Evolutionary conservation across 2,113 vertebrate genomes (phyloP), one percentile per base, ranked within the genome.

Genomic region (Thalassoma bifasciatum): DNA sequence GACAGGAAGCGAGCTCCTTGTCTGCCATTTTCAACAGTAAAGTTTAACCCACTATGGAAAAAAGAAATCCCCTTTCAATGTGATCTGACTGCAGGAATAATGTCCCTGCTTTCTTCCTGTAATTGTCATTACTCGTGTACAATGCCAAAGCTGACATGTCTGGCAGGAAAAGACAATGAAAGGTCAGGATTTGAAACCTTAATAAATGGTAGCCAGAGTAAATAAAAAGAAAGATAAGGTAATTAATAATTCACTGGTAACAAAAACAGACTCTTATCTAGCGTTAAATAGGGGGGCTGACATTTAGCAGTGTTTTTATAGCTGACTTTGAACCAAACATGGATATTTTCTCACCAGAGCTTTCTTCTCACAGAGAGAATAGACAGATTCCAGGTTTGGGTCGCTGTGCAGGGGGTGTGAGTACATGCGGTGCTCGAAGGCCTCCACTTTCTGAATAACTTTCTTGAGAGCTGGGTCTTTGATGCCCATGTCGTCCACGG

Each of bases 381-480:
- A 99, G 14, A 96, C 92, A 0, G 94, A 89, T 81, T 98, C 96
- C 92, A 98, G 81, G 82, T 93, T 94, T 65, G 98, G 94, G 84
- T 99, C 97, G 42, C 95, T 98, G 92, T 99, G 97, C 83, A 99
- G 94, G 3, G 97, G 92, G 85, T 99, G 97, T 2, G 98, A 96
- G 91, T 99, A 99, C 98, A 99, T 98, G 79, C 97, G 93, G 73
- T 98, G 97, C 76, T 99, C 98, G 74, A 99, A 99, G 5, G 97
- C 97, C 79, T 99, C 98, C 73, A 97, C 94, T 89, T 99, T 99
- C 90, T 99, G 97, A 77, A 99, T 96, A 50, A 99, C 95, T 88
- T 98, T 98, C 92, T 98, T 99, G 66, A 99, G 92, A 0, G 93
- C 96, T 7, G 95, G 95, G 87, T 99, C 98, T 65, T 97, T 98